Base-by-base conservation (phyloP, 2,888 invertebrate species). In the Thecophora atra region DNA sequence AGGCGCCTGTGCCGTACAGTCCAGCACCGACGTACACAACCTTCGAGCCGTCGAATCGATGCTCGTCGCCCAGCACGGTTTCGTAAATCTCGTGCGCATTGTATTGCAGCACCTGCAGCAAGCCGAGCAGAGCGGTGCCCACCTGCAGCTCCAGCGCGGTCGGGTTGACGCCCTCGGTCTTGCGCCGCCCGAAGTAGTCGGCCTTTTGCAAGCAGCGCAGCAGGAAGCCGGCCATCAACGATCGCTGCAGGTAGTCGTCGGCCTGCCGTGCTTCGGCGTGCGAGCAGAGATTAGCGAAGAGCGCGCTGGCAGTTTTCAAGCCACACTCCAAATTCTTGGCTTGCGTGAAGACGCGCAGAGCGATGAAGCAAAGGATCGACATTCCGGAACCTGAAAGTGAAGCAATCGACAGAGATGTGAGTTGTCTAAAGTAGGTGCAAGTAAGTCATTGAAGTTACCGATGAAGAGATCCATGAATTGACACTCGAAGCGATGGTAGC, bases 41-140 rank as follows among this genome's bases (percentile, higher is more conserved):
- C 72, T 82, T 84, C 21, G 85, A 81, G 17, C 81, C 82, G 56
- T 86, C 84, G 47, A 85, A 88, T 60, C 82, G 81, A 78, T 89
- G 88, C 72, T 89, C 88, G 2, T 85, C 81, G 0, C 88, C 88
- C 1, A 89, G 86, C 8, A 90, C 80, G 0, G 91, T 92, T 81
- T 94, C 93, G 78, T 90, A 92, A 51, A 95, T 90, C 86, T 95
- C 95, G 81, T 95, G 95, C 0, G 94, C 94, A 82, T 95, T 95
- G 84, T 94, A 95, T 82, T 95, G 95, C 17, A 95, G 85, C 67
- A 94, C 88, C 84, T 94, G 93, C 13, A 95, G 87, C 78, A 93
- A 89, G 52, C 90, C 90, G 11, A 94, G 85, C 11, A 95, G 82
- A 24, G 94, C 85, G 68, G 91, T 90, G 13, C 89, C 91, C 26